Conservation (phyloP, 2,888 invertebrate genomes). For the Drosophila anomelani region DNA sequence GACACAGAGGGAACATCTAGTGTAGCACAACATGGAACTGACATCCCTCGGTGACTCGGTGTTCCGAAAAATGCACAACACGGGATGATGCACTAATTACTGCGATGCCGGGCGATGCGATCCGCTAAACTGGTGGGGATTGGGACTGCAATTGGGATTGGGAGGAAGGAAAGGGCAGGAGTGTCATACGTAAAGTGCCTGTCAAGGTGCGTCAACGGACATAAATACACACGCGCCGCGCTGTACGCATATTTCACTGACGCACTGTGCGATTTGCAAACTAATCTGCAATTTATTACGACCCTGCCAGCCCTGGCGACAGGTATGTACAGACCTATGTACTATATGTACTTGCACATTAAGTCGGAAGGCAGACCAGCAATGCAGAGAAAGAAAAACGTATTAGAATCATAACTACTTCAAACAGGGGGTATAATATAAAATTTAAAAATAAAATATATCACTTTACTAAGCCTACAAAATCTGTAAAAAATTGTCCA, state of each 20-base stretch:
- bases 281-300: slow-evolving; percentile 82
- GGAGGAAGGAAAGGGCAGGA: neutral
- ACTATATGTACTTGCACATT: slow-evolving; percentile 21
- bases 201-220: slow-evolving; percentile 45
- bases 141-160: neutral
- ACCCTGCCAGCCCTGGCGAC: slow-evolving; percentile 67
- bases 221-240: slow-evolving; percentile 13
- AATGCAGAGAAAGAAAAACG: neutral
- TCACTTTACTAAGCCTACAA: neutral
- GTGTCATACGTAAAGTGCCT: slow-evolving; percentile 26
- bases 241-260: slow-evolving; percentile 56
- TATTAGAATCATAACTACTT: neutral
- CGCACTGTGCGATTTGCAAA: slow-evolving; percentile 76
- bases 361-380: neutral
- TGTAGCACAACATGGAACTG: slow-evolving; percentile 30
- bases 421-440: neutral
- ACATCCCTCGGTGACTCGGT: slow-evolving; percentile 39
- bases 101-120: slow-evolving; percentile 49
- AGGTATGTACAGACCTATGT: slow-evolving; percentile 62
- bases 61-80: slow-evolving; percentile 56
- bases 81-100: slow-evolving; percentile 77
- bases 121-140: slow-evolving; percentile 52
- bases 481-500: too few relatives aligned
- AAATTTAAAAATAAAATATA: neutral
- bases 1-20: slow-evolving; percentile 19